Base-by-base conservation (phyloP, 1,140 invertebrate genomes). In the Philotrypesis tridentata region DNA sequence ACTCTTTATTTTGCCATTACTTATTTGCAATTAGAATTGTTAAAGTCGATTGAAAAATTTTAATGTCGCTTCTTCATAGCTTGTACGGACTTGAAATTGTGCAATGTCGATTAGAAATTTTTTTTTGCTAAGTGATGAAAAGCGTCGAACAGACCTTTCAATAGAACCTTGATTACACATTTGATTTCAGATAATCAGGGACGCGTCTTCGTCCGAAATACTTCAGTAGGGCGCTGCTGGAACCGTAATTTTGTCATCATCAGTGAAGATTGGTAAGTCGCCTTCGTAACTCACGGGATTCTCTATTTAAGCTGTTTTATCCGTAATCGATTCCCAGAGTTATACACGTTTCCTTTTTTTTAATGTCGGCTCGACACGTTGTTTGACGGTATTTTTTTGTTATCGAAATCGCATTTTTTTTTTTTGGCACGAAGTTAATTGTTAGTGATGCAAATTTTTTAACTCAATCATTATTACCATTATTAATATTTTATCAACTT, bases 191-290 rank as follows among this genome's bases (percentile, higher is more conserved):
- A 81, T 85, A 82, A 79, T 78, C 71, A 85, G 70, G 61, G 48
- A 80, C 84, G 71, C 29, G 17, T 55, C 48, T n/a, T 55, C 48
- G 9, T 27, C 14, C 31, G 67, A 75, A 31, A 29, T 61, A 23
- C 48, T 76, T 73, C 27, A 17, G 76, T 43, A 72, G 40, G 31
- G 79, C 63, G 63, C 43, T 55, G 12, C 70, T 61, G 80, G 70
- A 85, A 79, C 76, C 63, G 40, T 71, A 31, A 48, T 31, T 70
- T 48, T 76, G 60, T 61, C 76, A 29, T 68, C 81, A 81, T 27
- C 83, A 74, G 17, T 60, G 80, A 84, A 79, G 67, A 79, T 89
- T 89, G 89, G 89, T 90, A 90, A 90, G 89, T 90, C 88, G 82
- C 87, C 89, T 88, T 87, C 87, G 88, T 85, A 86, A 86, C 81